These are phyloP conservation scores for Platyrinchus mystaceus DNA, from an alignment of 2,797 vertebrate genomes.

Conservation along the genomic window DNA sequence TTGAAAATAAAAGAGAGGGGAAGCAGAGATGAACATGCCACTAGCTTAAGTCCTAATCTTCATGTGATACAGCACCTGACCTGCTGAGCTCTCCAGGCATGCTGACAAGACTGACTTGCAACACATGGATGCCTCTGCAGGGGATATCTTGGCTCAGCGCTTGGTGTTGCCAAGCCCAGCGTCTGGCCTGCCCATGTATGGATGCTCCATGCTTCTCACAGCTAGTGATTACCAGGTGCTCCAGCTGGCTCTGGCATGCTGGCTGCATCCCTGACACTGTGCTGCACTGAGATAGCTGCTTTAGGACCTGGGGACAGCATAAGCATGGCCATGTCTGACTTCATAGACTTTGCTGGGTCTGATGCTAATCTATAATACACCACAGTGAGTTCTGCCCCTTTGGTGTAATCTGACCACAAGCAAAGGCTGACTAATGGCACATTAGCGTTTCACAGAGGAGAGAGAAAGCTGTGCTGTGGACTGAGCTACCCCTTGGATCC, in stretches of 20 bases:
- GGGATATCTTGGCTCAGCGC: rapidly evolving
- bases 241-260: neutral
- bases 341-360: neutral
- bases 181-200: neutral
- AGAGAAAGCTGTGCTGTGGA: neutral
- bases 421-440: neutral
- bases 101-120: neutral
- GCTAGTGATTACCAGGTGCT: neutral
- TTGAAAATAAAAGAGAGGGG: neutral
- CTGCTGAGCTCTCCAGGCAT: neutral
- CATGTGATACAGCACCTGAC: neutral
- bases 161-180: neutral
- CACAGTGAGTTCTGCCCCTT: neutral
- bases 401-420: neutral
- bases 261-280: neutral
- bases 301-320: neutral
- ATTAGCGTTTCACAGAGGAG: neutral
- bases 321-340: neutral
- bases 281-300: neutral
- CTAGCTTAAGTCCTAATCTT: neutral
- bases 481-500: neutral
- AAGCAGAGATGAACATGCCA: neutral
- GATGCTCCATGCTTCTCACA: neutral
- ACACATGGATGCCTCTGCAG: neutral
- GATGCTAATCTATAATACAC: neutral